Conservation (phyloP, 2,888 invertebrate species). For the Psococerastis gibbosa region DNA sequence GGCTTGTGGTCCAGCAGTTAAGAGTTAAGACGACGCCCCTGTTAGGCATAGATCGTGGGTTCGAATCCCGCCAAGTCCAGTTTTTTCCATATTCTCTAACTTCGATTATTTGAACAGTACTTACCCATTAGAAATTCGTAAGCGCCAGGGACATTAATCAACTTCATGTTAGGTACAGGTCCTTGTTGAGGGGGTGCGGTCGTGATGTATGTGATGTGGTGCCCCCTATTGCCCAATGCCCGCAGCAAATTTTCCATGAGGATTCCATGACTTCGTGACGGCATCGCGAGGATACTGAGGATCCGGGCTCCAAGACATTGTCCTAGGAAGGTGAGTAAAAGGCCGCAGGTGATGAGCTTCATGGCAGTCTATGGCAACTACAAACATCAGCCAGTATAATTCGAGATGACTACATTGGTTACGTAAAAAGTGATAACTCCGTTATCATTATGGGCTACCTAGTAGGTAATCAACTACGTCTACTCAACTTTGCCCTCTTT, state of each 20-base stretch:
- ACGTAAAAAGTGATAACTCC: too few relatives aligned
- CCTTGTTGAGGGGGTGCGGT: not conserved
- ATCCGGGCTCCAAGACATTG: not conserved
- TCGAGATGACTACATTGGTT: too few relatives aligned
- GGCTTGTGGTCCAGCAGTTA: too few relatives aligned
- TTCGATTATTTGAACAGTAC: too few relatives aligned
- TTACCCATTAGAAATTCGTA: not conserved
- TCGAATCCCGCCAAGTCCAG: too few relatives aligned
- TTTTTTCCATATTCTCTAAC: too few relatives aligned
- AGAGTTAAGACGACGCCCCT: too few relatives aligned
- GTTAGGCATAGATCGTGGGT: too few relatives aligned
- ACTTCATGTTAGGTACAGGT: not conserved
- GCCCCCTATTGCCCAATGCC: not conserved
- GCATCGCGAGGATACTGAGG: not conserved
- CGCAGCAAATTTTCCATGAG: not conserved
- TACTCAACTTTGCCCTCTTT: too few relatives aligned
- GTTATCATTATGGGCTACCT: too few relatives aligned
- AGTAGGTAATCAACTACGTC: too few relatives aligned
- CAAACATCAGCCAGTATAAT: too few relatives aligned
- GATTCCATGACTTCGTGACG: not conserved
- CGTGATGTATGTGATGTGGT: conserved; percentile 3
- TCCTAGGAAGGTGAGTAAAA: not conserved
- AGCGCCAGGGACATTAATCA: not conserved
- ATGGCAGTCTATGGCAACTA: not conserved
- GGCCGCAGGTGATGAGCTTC: not conserved